Conservation (phyloP, 2,888 invertebrate species). For the Folsomia candida region DNA sequence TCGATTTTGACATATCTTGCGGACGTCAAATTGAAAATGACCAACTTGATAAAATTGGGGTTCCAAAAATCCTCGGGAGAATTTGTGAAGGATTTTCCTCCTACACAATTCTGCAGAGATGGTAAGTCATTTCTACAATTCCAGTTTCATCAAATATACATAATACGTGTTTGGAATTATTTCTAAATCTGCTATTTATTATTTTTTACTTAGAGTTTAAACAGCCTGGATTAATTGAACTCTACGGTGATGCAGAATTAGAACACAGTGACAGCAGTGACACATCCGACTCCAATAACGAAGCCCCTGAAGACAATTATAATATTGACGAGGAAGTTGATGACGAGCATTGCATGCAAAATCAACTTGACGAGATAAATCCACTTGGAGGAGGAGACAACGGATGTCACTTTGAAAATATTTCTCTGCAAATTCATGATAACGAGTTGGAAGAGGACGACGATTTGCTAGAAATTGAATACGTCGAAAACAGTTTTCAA, state of each 20-base stretch:
- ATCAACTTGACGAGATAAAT: neutral
- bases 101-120: too few relatives aligned
- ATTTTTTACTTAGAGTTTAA: slow-evolving; percentile 15
- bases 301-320: neutral
- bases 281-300: neutral
- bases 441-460: neutral
- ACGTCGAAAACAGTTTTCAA: neutral
- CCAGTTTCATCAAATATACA: too few relatives aligned
- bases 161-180: neutral
- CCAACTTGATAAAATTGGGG: slow-evolving; percentile 46
- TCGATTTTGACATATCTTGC: slow-evolving; percentile 43
- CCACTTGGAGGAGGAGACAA: neutral
- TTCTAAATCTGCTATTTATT: neutral
- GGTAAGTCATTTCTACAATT: neutral
- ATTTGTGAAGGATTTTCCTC: slow-evolving; percentile 43
- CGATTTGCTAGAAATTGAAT: neutral
- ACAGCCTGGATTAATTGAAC: slow-evolving; percentile 29
- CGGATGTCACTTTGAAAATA: slow-evolving; percentile 3
- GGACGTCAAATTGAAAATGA: slow-evolving; percentile 49
- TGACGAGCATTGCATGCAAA: neutral
- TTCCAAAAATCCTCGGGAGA: slow-evolving; percentile 45
- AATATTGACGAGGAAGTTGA: neutral
- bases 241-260: neutral
- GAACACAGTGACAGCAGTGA: neutral
- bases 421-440: neutral